These are phyloP conservation scores for Lepidotrigona ventralis DNA, from an alignment of 1,140 invertebrate genomes.

Conservation along the genomic window DNA sequence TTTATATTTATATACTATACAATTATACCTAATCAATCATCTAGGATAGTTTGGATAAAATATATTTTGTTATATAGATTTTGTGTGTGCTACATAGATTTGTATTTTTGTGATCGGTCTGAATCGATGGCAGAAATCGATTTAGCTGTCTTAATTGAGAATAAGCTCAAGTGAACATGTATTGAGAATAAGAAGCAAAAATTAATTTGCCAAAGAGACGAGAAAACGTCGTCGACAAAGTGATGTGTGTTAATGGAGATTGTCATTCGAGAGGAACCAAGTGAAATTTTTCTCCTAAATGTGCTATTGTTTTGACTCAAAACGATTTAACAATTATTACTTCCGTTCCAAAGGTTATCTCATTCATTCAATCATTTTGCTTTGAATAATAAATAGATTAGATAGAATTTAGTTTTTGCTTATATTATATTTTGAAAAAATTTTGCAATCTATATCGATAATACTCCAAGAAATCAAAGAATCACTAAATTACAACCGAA, in stretches of 20 bases:
- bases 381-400: no score
- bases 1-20: not conserved
- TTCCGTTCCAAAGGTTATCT: not conserved
- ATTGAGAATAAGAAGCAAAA: conserved; percentile 61
- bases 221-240: conserved; percentile 39
- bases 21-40: conserved; percentile 21
- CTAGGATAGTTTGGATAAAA: not conserved
- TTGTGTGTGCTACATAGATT: not conserved
- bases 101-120: not conserved
- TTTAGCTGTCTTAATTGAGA: not conserved
- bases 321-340: not conserved
- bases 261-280: conserved; percentile 28
- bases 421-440: not conserved
- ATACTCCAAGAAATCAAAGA: no score
- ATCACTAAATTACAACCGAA: no score
- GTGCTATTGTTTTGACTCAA: not conserved
- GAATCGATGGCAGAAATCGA: not conserved
- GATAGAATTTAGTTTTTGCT: not conserved
- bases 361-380: not conserved
- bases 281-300: conserved; percentile 4
- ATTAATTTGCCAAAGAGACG: conserved; percentile 72
- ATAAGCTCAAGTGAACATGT: conserved; percentile 16
- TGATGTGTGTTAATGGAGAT: conserved; percentile 30
- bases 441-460: not conserved
- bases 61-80: conserved; percentile 1